Evolutionary conservation across 2,888 invertebrate species (phyloP), one percentile per base, ranked within the genome.

Genomic region (Agrenia bidenticulata): DNA sequence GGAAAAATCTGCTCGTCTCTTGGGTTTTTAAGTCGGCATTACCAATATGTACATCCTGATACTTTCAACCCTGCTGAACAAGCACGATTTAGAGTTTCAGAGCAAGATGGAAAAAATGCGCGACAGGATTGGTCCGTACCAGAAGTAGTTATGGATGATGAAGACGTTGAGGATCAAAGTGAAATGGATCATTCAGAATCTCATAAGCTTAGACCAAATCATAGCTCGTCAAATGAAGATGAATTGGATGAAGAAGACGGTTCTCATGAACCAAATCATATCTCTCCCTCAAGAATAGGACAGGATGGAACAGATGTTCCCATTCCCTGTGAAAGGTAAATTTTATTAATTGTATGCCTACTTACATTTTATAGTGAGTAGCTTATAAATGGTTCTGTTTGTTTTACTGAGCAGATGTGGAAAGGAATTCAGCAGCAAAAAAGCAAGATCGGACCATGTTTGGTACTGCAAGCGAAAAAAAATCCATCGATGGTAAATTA

Each of bases 1-100:
- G 39, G 61, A 27, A 64, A 62, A 17, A 9, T 32, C 9, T 61
- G 58, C 41, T 53, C 66, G 2, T 37, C 64, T 1, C 51, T 67
- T n/a, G 61, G 49, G n/a, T 70, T 67, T 27, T 51, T 70, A n/a
- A 49, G 61, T 5, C 27, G 64, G 7, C 70, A 70, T 49, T 70
- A 70, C 21, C 64, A 64, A 50, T 64, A 64, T 21, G 51, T 41
- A 15, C 70, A 70, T 37, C 62, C 64, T 7, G 37, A 51, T 7
- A 49, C 26, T 0, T 51, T 45, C 26, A 67, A 70, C 49, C 62
- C 66, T 19, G 70, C 62, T n/a, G 69, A 69, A 51, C 61, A 64
- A 45, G 68, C 64, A 27, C 39, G 54, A 50, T 51, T 49, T 15
- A 21, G 2, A 5, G 11, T 41, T 24, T 4, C 49, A 55, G 26